phyloP scores from a whole-genome alignment of 2,113 vertebrate species.

The Nannospalax galili region DNA sequence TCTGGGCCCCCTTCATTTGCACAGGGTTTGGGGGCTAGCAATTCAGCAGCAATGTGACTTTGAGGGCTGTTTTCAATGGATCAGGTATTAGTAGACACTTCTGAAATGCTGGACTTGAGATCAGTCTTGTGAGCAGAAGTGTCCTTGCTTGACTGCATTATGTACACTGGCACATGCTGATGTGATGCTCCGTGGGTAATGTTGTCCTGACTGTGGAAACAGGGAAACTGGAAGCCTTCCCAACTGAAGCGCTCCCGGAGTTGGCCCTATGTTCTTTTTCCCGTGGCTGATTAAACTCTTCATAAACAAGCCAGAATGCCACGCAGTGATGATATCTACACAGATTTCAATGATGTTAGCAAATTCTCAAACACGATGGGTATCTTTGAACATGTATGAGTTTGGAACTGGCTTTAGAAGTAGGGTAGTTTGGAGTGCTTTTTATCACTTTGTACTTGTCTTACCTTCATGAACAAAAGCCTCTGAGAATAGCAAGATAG shows the following conservation, averaged over 20 bases:
- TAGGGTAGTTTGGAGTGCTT: background rate
- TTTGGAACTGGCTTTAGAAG: background rate
- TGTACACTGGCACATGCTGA: too few species aligned
- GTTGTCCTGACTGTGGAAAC: background rate
- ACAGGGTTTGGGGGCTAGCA: rapidly evolving
- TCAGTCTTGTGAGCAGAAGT: background rate
- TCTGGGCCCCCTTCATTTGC: background rate
- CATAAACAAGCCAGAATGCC: background rate
- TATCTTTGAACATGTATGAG: background rate
- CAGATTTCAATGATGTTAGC: background rate
- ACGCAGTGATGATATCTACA: background rate
- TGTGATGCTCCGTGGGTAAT: background rate
- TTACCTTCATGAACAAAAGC: background rate
- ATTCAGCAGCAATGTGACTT: background rate
- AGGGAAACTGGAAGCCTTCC: background rate
- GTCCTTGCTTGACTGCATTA: background rate
- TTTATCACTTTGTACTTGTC: background rate
- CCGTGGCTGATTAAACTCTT: background rate
- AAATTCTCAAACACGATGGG: background rate
- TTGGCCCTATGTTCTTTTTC: background rate
- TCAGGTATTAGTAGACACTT: background rate
- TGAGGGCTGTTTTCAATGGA: too few species aligned
- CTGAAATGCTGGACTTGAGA: background rate
- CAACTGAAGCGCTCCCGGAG: background rate
- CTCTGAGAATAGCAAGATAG: background rate